phyloP scores from a whole-genome alignment of 2,888 invertebrate genomes.

The Frankliniella fusca region DNA sequence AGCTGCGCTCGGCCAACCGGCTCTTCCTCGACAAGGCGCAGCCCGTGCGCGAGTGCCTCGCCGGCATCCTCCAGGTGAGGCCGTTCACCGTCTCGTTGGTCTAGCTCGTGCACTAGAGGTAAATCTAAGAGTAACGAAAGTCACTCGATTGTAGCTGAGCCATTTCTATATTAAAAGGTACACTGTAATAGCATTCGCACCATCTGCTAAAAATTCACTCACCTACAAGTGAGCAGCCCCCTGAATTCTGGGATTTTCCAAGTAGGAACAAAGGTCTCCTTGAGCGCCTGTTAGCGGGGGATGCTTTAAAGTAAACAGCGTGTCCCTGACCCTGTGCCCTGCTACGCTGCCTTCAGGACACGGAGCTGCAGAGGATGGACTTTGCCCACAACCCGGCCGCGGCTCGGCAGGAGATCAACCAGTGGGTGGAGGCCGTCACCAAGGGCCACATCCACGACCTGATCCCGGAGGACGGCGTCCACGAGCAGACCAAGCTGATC shows the following conservation, averaged over 20 bases:
- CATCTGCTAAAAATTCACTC: too few relatives aligned
- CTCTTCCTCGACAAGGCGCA: slow-evolving; percentile 63
- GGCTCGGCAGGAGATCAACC: slow-evolving; percentile 63
- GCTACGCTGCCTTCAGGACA: slow-evolving; percentile 30
- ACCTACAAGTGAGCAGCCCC: too few relatives aligned
- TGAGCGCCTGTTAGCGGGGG: too few relatives aligned
- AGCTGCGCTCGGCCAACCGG: slow-evolving; percentile 72
- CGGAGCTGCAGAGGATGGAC: slow-evolving; percentile 49
- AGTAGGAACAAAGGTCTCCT: too few relatives aligned
- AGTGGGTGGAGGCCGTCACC: slow-evolving; percentile 72
- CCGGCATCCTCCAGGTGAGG: slow-evolving; percentile 53
- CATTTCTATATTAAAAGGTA: too few relatives aligned
- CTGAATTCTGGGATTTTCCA: too few relatives aligned
- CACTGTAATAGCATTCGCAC: too few relatives aligned
- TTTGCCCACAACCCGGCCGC: slow-evolving; percentile 59
- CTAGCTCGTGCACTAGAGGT: too few relatives aligned
- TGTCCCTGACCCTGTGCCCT: too few relatives aligned
- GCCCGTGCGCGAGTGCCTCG: slow-evolving; percentile 62
- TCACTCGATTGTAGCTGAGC: too few relatives aligned
- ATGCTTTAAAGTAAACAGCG: too few relatives aligned
- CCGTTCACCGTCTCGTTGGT: not conserved
- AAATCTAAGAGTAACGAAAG: too few relatives aligned
- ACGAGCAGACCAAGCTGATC: slow-evolving; percentile 62
- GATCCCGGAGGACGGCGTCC: slow-evolving; percentile 61
- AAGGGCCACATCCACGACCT: slow-evolving; percentile 72